Percentiles rank a stretch among this genome's conserved stretches.
These are phyloP conservation scores for Micropoecilia bifurca DNA, from an alignment of 2,797 vertebrate genomes.

Conservation along the genomic window DNA sequence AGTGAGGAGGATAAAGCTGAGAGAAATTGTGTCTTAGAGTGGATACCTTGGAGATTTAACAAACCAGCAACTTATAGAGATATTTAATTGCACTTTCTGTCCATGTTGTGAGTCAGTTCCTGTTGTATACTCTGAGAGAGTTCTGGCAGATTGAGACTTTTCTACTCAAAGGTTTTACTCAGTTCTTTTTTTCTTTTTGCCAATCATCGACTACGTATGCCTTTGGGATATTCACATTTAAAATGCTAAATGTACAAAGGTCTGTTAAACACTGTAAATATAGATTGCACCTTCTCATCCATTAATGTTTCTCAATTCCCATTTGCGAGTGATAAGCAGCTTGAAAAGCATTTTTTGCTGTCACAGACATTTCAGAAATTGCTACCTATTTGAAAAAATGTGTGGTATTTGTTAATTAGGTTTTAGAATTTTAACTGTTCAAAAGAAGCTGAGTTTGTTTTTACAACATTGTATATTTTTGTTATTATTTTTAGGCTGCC, in stretches of 20 bases:
- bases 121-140: not conserved
- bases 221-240: not conserved
- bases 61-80: not conserved
- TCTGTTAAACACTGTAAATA: not conserved
- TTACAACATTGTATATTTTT: not conserved
- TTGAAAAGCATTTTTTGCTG: not conserved
- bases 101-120: not conserved
- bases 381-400: not conserved
- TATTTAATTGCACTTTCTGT: not conserved
- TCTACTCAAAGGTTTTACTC: not conserved
- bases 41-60: not conserved
- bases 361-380: not conserved
- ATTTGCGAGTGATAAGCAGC: not conserved
- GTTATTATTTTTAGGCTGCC: slow-evolving; percentile 69
- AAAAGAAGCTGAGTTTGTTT: not conserved
- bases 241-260: not conserved
- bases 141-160: not conserved
- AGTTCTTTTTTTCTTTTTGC: not conserved
- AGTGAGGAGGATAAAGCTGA: not conserved
- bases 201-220: not conserved
- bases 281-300: not conserved
- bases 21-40: not conserved
- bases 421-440: not conserved
- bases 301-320: not conserved
- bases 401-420: no score